These are phyloP conservation scores for Eilema depressum DNA, from an alignment of 2,888 invertebrate species.

Conservation along the genomic window DNA sequence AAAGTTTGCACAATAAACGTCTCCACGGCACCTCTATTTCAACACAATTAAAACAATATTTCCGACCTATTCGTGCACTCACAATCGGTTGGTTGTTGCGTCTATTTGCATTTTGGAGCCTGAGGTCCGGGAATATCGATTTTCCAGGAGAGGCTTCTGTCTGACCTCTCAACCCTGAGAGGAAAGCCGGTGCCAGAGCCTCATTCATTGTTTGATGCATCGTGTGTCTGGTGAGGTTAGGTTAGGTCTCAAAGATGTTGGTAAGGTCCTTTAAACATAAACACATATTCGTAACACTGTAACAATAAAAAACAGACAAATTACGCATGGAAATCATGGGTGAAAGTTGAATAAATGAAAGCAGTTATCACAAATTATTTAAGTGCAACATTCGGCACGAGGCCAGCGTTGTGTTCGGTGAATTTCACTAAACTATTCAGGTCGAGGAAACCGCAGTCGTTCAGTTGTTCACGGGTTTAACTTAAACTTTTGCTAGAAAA, in stretches of 20 bases:
- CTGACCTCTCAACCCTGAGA: no score
- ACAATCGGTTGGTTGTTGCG: no score
- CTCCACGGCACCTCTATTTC: constrained; percentile 59
- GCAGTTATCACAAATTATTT: constrained; percentile 83
- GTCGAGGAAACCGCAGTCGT: constrained; percentile 80
- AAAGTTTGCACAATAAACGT: constrained; percentile 73
- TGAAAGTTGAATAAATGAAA: constrained; percentile 80
- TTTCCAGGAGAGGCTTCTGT: no score
- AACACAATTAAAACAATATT: constrained; percentile 61
- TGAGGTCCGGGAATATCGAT: no score
- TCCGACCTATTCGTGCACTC: constrained; percentile 28
- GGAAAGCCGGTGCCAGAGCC: no score
- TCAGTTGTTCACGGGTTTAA: constrained; percentile 74
- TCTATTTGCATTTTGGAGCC: no score
- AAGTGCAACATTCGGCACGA: constrained; percentile 81
- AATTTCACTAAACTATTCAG: constrained; percentile 82
- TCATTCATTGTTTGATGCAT: no score
- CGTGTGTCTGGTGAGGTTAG: no score
- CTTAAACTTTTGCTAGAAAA: constrained; percentile 64
- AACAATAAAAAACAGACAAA: constrained; percentile 61
- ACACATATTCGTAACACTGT: constrained; percentile 19
- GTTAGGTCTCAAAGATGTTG: no score
- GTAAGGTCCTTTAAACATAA: no score
- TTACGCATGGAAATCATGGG: constrained; percentile 66
- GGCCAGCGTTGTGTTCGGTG: constrained; percentile 77